These are phyloP conservation scores for Heliocidaris tuberculata DNA, from an alignment of 35 echinoderm and acorn worm genomes.

Conservation along the genomic window DNA sequence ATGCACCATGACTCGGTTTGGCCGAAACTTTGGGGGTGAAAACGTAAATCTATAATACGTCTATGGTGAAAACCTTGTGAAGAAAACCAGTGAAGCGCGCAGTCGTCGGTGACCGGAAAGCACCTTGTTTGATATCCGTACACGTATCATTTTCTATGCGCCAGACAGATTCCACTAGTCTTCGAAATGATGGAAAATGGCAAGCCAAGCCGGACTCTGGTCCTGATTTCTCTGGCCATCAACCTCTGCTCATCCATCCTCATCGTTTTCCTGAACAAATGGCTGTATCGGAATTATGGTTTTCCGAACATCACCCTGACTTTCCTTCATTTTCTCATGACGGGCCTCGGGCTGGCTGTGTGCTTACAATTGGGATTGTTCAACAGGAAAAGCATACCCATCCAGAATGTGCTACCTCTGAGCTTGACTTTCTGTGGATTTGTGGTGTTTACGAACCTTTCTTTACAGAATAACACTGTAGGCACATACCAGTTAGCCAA, in stretches of 20 bases:
- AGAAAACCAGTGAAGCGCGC: neutral
- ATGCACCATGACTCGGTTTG: neutral
- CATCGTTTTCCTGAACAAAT: conserved; percentile 97
- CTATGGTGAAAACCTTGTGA: too few species aligned
- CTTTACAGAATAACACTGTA: conserved; percentile 93
- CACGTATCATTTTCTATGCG: neutral
- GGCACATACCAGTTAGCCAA: conserved; percentile 97
- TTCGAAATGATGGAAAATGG: neutral
- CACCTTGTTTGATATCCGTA: neutral
- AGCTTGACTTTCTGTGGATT: conserved; percentile 98
- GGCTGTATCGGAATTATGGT: conserved; percentile 84
- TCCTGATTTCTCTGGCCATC: conserved; percentile 56
- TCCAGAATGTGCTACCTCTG: conserved; percentile 72
- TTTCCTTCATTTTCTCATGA: conserved; percentile 87
- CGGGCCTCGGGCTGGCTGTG: conserved; percentile 69
- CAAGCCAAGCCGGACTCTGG: neutral
- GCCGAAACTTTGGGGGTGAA: neutral
- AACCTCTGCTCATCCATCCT: conserved; percentile 84
- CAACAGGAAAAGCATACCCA: conserved; percentile 76
- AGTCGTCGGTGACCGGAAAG: neutral
- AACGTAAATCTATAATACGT: too few species aligned
- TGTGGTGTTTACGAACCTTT: conserved; percentile 95
- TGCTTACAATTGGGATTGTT: conserved; percentile 74
- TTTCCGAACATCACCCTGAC: conserved; percentile 94
- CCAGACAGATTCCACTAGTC: neutral